Evolutionary conservation across 2,113 vertebrate species (phyloP).

Genomic region (Otocyon megalotis): DNA sequence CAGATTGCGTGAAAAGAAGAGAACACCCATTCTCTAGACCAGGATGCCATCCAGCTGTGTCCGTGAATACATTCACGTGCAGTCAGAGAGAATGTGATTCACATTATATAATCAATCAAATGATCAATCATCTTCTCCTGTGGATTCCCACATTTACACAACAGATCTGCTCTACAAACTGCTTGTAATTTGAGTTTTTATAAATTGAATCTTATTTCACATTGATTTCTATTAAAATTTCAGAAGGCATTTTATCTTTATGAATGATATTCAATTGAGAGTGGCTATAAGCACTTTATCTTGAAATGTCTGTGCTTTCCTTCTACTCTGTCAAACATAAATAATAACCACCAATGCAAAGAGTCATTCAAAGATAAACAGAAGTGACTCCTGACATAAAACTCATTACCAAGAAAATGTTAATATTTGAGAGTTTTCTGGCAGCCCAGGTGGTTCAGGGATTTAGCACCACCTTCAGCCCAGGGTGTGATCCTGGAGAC

Average conservation of each 20-base stretch:
- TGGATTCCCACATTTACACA: neutral
- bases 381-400: neutral
- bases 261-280: neutral
- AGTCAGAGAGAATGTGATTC: neutral
- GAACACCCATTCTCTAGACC: neutral
- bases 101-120: neutral
- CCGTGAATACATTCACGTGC: neutral
- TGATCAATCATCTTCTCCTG: neutral
- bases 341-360: neutral
- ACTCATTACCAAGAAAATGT: neutral
- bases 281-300: neutral
- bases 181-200: conserved; percentile 43
- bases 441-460: too few species aligned
- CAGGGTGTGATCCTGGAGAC: too few species aligned
- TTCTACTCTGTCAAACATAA: neutral
- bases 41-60: neutral
- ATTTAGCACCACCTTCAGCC: too few species aligned
- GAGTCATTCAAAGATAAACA: neutral
- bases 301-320: neutral
- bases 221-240: conserved; percentile 61
- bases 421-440: neutral
- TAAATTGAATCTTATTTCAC: conserved; percentile 19
- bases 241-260: conserved; percentile 28
- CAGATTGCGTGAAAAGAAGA: neutral
- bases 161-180: neutral